These are phyloP conservation scores for Ormyrus nitidulus DNA, from an alignment of 2,888 invertebrate genomes.

Conservation along the genomic window DNA sequence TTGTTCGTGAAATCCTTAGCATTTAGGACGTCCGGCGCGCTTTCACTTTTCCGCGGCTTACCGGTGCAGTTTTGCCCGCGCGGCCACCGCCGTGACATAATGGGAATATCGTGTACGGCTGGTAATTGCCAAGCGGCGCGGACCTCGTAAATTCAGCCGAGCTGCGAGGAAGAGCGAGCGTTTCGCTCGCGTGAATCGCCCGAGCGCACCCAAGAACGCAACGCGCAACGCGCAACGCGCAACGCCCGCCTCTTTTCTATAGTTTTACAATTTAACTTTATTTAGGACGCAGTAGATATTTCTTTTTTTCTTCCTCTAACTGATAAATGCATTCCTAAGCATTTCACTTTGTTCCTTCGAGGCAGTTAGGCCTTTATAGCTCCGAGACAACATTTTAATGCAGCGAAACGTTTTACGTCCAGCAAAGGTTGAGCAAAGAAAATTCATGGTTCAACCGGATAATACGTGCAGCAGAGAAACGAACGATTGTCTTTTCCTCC, in stretches of 20 bases:
- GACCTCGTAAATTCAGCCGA: slow-evolving; percentile 20
- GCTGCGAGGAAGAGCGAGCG: neutral
- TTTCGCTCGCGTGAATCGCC: neutral
- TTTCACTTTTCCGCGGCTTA: slow-evolving; percentile 43
- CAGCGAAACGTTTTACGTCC: no score
- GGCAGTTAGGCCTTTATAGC: no score
- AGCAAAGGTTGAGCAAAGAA: no score
- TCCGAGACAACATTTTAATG: no score
- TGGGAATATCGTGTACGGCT: slow-evolving; percentile 51
- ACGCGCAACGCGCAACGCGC: neutral
- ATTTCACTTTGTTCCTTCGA: no score
- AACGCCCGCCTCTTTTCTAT: neutral
- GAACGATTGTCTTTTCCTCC: no score
- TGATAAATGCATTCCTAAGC: no score
- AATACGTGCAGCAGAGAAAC: no score
- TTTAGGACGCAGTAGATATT: no score
- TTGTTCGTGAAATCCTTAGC: neutral
- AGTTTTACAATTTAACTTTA: no score
- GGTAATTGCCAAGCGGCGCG: slow-evolving; percentile 25
- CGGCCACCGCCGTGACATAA: slow-evolving; percentile 41
- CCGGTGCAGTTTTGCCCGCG: neutral
- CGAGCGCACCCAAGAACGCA: neutral
- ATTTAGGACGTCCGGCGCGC: slow-evolving; percentile 10
- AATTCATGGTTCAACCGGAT: no score
- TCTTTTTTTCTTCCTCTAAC: no score